Evolutionary conservation across 2,797 vertebrate species (phyloP).

Genomic region (Bufotes viridis): DNA sequence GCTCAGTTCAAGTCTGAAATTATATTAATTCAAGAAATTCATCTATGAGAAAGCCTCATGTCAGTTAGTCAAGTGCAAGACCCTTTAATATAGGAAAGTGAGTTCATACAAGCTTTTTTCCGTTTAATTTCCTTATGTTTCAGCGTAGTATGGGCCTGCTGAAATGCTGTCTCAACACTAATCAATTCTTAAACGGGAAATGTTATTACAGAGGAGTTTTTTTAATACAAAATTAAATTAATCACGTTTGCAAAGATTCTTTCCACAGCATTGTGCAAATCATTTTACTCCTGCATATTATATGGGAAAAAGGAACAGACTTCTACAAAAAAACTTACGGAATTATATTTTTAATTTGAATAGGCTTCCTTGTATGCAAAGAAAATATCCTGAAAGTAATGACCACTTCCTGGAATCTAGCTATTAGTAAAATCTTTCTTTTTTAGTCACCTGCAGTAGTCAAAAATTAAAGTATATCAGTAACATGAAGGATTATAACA

Average conservation of each 20-base stretch:
- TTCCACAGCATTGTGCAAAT: not conserved
- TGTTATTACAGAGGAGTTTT: conserved; percentile 36
- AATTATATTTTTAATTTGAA: conserved; percentile 12
- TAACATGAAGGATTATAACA: not conserved
- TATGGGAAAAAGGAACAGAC: not conserved
- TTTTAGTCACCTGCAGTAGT: not conserved
- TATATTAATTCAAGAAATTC: conserved; percentile 51
- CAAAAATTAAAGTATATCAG: conserved; percentile 25
- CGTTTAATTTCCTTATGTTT: conserved; percentile 47
- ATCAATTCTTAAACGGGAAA: conserved; percentile 41
- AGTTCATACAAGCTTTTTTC: conserved; percentile 33
- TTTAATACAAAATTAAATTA: conserved; percentile 27
- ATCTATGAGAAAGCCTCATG: conserved; percentile 50
- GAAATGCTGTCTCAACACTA: conserved; percentile 35
- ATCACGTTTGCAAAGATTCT: conserved; percentile 29
- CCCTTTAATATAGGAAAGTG: conserved; percentile 45
- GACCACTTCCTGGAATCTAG: not conserved
- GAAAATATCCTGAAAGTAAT: not conserved
- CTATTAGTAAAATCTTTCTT: conserved; percentile 18
- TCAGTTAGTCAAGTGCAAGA: conserved; percentile 51
- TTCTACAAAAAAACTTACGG: not conserved
- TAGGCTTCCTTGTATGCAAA: not conserved
- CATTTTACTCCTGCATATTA: conserved; percentile 17
- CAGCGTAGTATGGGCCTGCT: conserved; percentile 22
- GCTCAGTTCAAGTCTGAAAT: conserved; percentile 36